Evolutionary conservation across 2,888 invertebrate genomes (phyloP), one percentile per base, ranked within the genome.

Genomic region (Chirona hameri): DNA sequence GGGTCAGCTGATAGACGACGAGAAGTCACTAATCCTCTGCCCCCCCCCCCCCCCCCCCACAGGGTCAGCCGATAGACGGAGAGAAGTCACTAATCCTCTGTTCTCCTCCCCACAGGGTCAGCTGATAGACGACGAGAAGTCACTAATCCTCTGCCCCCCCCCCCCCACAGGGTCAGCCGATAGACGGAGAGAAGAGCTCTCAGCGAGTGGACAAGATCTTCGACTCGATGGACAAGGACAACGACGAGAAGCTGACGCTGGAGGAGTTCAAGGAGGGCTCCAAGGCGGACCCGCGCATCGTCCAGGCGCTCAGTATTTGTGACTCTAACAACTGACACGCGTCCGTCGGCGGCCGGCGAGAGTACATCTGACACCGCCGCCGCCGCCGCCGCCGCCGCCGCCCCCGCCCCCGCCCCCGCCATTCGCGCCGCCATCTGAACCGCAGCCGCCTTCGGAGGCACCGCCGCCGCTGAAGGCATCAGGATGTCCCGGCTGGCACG

Each of bases 201-300:
- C 95, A 98, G 88, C 92, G 98, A 87, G 98, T 98, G 85, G 98
- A 98, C 90, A 97, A 97, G 90, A 99, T 99, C 88, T 99, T 99
- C 90, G 96, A 97, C 89, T 97, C 98, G 88, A 97, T 98, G 97
- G 99, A 99, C 90, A 98, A 95, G 91, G 97, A 99, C 89, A 97
- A 98, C 90, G 98, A 98, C 89, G 97, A 98, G 89, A 93, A 95
- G 86, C 91, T 98, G 86, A 97, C 97, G 79, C 91, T 98, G 86
- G 98, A 98, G 87, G 97, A 98, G 89, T 97, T 97, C 90, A 93
- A 97, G 87, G 97, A 98, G 90, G 98, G 98, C 85, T 97, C 97
- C 90, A 98, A 99, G 90, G 97, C 97, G 83, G 98, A 99, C 90
- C 98, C 98, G 60, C 93, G 98, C 89, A 99, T 99, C 88, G 97